phyloP scores from a whole-genome alignment of 2,888 invertebrate species.

The Timema cristinae region DNA sequence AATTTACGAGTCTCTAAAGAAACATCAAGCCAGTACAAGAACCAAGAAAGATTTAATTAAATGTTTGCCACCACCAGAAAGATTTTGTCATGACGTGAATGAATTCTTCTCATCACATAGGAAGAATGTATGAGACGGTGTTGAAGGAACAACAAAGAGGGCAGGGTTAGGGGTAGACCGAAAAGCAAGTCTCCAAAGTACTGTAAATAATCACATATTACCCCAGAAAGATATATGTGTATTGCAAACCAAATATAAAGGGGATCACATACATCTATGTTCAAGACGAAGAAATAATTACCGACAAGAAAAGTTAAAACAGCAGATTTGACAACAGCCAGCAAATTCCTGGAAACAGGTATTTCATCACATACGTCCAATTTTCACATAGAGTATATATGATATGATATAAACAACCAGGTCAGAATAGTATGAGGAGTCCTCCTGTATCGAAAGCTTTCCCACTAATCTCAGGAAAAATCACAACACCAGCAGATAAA shows the following conservation, averaged over 20 bases:
- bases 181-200: not conserved
- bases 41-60: not conserved
- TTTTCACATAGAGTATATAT: not conserved
- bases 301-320: not conserved
- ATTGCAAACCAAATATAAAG: not conserved
- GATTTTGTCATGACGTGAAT: not conserved
- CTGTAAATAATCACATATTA: not conserved
- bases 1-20: not conserved
- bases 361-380: not conserved
- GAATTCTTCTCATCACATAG: constrained; percentile 1
- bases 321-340: not conserved
- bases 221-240: not conserved
- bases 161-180: too few relatives aligned
- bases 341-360: not conserved
- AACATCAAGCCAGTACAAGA: not conserved
- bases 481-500: not conserved
- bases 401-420: not conserved
- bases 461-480: not conserved
- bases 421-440: not conserved
- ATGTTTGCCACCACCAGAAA: not conserved
- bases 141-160: not conserved
- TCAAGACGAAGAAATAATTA: not conserved
- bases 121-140: not conserved
- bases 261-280: not conserved
- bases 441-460: not conserved